phyloP scores from a whole-genome alignment of 2,113 vertebrate genomes.

The Monarcha castaneiventris region DNA sequence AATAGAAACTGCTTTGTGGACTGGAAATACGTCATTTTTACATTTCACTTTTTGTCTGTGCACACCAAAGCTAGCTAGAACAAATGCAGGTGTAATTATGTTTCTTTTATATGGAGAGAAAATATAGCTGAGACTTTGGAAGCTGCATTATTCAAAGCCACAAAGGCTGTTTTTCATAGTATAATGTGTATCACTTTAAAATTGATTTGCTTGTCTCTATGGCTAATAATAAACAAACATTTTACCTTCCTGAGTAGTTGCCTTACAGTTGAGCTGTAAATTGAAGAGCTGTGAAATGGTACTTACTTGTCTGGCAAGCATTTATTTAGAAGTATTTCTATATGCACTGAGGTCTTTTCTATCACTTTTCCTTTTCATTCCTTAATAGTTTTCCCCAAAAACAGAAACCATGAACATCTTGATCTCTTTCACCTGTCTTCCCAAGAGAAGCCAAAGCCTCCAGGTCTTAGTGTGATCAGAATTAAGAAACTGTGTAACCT shows the following conservation, averaged over 20 bases:
- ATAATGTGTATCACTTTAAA: not conserved
- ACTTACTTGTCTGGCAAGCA: not conserved
- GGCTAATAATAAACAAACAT: not conserved
- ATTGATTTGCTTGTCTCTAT: not conserved
- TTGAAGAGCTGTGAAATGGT: not conserved
- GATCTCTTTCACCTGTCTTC: not conserved
- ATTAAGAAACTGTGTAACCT: not conserved
- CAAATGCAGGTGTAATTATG: not conserved
- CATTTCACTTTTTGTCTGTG: not conserved
- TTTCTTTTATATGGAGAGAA: not conserved
- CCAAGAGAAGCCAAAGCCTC: not conserved
- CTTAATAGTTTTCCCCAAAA: not conserved
- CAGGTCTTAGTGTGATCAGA: not conserved
- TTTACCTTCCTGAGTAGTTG: not conserved
- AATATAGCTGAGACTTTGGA: not conserved
- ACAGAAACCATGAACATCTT: not conserved
- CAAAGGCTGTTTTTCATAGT: not conserved
- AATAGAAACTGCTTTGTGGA: not conserved
- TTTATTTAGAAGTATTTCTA: not conserved
- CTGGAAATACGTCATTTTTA: not conserved
- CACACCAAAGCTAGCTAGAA: not conserved
- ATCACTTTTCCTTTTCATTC: not conserved
- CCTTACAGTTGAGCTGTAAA: not conserved
- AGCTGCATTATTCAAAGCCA: not conserved
- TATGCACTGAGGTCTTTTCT: not conserved